phyloP scores from a whole-genome alignment of 2,797 vertebrate species.

The Orestias chungarensis region DNA sequence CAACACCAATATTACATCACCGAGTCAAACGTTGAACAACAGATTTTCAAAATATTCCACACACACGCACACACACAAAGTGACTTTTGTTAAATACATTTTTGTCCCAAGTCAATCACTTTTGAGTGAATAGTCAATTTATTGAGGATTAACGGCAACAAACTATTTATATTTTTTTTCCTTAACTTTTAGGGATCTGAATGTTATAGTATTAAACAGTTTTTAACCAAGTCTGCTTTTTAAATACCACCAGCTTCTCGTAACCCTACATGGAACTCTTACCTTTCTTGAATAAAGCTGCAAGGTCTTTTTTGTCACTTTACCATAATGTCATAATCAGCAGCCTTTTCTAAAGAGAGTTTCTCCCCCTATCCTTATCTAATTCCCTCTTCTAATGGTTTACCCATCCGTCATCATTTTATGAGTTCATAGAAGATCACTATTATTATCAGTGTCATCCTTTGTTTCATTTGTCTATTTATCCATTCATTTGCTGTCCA shows the following conservation, averaged over 20 bases:
- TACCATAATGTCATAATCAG: slow-evolving; percentile 4
- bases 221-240: background rate
- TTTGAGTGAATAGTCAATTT: background rate
- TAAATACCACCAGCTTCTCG: background rate
- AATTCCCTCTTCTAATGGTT: background rate
- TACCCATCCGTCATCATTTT: background rate
- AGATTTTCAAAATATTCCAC: too few species aligned
- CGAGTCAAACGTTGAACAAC: too few species aligned
- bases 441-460: background rate
- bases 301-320: slow-evolving; percentile 7
- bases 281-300: slow-evolving; percentile 7
- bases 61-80: too few species aligned
- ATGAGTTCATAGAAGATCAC: background rate
- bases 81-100: too few species aligned
- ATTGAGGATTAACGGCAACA: background rate
- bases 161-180: background rate
- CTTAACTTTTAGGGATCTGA: background rate
- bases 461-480: background rate
- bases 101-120: background rate
- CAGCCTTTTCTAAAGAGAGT: background rate
- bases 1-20: background rate
- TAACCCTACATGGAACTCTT: background rate
- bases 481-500: background rate
- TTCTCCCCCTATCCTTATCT: background rate
- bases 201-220: background rate